Evolutionary conservation across 2,113 vertebrate genomes (phyloP).

Genomic region (Paracanthobrama guichenoti): DNA sequence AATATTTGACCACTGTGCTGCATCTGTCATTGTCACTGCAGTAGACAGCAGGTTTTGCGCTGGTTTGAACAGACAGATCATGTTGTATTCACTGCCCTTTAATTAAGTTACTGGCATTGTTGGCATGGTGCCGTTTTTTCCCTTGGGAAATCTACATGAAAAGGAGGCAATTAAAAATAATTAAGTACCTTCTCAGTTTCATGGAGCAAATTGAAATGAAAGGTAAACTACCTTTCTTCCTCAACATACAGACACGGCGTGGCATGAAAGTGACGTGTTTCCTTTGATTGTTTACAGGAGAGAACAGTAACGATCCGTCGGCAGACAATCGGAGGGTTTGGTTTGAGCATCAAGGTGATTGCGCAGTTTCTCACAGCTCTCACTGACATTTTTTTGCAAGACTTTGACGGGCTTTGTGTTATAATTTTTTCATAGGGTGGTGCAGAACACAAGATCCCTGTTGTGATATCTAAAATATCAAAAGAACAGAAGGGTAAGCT

Average conservation of each 20-base stretch:
- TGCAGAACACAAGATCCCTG: conserved; percentile 97
- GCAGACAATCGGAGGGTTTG: conserved; percentile 96
- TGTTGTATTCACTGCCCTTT: conserved; percentile 7
- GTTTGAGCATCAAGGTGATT: conserved; percentile 97
- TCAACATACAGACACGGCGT: not conserved
- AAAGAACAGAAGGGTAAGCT: conserved; percentile 96
- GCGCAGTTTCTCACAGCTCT: not conserved
- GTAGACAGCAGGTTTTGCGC: not conserved
- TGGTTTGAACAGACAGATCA: conserved; percentile 26
- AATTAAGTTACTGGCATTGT: conserved; percentile 35
- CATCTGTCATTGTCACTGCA: not conserved
- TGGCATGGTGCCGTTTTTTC: conserved; percentile 6
- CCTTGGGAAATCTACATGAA: conserved; percentile 4
- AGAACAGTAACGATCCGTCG: conserved; percentile 96
- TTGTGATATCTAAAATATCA: conserved; percentile 98
- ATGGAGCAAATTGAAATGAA: conserved; percentile 11
- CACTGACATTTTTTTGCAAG: not conserved
- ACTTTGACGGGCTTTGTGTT: not conserved
- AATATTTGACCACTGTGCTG: not conserved
- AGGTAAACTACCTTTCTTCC: conserved; percentile 40
- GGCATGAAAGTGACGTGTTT: conserved; percentile 10
- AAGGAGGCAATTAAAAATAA: conserved; percentile 23
- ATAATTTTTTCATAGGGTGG: conserved; percentile 82
- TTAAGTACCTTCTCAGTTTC: conserved; percentile 19
- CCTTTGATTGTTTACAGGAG: conserved; percentile 79